Base-by-base conservation (phyloP, 2,888 invertebrate genomes). In the Lagria hirta region DNA sequence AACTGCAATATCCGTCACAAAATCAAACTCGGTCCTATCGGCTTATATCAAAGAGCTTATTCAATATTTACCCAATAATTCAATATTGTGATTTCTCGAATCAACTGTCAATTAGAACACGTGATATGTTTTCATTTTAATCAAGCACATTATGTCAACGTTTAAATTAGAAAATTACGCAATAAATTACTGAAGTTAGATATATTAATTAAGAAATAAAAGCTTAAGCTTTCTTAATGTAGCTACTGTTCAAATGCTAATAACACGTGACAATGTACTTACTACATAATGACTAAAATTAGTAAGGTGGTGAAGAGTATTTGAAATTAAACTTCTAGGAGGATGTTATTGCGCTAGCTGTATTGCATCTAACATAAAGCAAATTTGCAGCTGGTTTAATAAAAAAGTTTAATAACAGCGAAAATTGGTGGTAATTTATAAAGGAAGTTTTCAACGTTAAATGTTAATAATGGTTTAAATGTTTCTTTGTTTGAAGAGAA, bases 281-380 rank as follows among this genome's bases (percentile, higher is more conserved):
- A n/a, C 21, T 14, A 30, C 38, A 38, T 38, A 30, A 30, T 14
- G 12, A n/a, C 17, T n/a, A 16, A 20, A 20, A 37, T 37, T 37
- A 20, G 18, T 38, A 30, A 15, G n/a, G 28, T 27, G 22, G 22
- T 29, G 14, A 23, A 5, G n/a, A 14, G 13, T 4, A 15, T 38
- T 30, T 18, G 23, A 38, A 38, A 38, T 38, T 38, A 38, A 38
- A 38, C 30, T 38, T 34, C 21, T n/a, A n/a, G n/a, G n/a, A n/a
- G 8, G 17, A 14, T 12, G 14, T 10, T 20, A 37, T 37, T 30
- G 38, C 38, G 22, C 23, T 10, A 30, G 12, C 15, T 23, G 29
- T 30, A 23, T 30, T 26, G 30, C 16, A 20, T 12, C 15, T n/a
- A n/a, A n/a, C n/a, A n/a, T n/a, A n/a, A n/a, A n/a, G n/a, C 8